phyloP scores from a whole-genome alignment of 2,797 vertebrate species.

The Squalus acanthias region DNA sequence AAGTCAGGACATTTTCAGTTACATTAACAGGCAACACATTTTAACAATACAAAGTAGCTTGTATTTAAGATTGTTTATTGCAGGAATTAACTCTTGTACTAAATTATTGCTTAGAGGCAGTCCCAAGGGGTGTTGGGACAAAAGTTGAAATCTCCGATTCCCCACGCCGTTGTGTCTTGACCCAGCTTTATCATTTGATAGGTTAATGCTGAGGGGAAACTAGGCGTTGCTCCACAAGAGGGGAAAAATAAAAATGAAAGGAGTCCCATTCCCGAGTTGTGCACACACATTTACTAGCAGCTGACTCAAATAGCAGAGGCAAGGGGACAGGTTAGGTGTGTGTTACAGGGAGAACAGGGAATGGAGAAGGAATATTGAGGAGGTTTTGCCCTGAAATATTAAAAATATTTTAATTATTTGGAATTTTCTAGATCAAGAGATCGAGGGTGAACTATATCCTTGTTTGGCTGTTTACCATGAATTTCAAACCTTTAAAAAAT shows the following conservation, averaged over 20 bases:
- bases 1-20: neutral
- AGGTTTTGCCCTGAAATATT: neutral
- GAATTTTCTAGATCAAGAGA: neutral
- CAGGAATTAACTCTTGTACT: conserved; percentile 2
- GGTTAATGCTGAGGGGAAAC: neutral
- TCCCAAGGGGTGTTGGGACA: neutral
- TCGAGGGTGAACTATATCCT: neutral
- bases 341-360: neutral
- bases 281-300: neutral
- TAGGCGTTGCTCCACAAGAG: neutral
- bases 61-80: neutral
- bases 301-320: neutral
- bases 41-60: neutral
- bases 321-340: too few relatives aligned
- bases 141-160: neutral
- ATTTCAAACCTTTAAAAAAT: neutral
- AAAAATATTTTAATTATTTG: neutral
- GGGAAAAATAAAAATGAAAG: neutral
- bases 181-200: neutral
- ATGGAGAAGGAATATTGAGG: neutral
- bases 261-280: too few relatives aligned
- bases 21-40: neutral
- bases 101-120: neutral
- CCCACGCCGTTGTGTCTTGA: neutral
- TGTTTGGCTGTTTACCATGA: neutral